A percentile compares a stretch with the other conserved stretches of the same genome.
phyloP scores from a whole-genome alignment of 1,140 invertebrate species.

The Steinernema khuongi region DNA sequence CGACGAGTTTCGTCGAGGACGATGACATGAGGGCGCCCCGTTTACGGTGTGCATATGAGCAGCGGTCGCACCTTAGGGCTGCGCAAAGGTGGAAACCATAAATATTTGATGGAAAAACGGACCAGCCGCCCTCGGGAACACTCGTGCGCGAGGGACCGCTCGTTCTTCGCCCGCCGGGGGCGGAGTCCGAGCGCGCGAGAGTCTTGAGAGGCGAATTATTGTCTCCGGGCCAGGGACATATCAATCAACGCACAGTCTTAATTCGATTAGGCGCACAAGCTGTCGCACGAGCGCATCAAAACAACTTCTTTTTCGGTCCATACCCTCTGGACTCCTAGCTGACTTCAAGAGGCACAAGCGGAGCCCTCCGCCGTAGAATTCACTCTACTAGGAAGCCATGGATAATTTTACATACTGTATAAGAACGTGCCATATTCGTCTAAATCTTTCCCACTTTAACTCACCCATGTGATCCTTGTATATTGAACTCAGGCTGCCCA shows the following conservation, averaged over 20 bases:
- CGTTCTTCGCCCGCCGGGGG: not conserved
- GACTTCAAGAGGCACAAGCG: no score
- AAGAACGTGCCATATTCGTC: no score
- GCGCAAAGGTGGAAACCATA: not conserved
- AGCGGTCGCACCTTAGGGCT: not conserved
- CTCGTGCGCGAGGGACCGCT: not conserved
- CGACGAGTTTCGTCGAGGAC: not conserved
- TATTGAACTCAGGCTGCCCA: no score
- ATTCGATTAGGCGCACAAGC: constrained; percentile 1
- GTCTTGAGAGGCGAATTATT: not conserved
- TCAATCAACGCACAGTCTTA: constrained; percentile 10
- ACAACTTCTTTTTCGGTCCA: no score
- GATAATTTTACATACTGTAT: no score
- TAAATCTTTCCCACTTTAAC: no score
- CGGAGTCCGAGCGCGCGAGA: not conserved
- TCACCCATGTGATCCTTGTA: no score
- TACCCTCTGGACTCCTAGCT: no score
- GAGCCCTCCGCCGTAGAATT: no score
- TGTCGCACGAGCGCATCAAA: no score
- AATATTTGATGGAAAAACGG: constrained; percentile 10
- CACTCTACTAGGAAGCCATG: no score
- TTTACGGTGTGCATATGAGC: not conserved
- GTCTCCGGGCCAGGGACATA: not conserved
- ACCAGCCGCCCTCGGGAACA: not conserved
- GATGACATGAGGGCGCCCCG: not conserved